Base-by-base conservation (phyloP, 2,888 invertebrate species). In the Geophilus truncorum region DNA sequence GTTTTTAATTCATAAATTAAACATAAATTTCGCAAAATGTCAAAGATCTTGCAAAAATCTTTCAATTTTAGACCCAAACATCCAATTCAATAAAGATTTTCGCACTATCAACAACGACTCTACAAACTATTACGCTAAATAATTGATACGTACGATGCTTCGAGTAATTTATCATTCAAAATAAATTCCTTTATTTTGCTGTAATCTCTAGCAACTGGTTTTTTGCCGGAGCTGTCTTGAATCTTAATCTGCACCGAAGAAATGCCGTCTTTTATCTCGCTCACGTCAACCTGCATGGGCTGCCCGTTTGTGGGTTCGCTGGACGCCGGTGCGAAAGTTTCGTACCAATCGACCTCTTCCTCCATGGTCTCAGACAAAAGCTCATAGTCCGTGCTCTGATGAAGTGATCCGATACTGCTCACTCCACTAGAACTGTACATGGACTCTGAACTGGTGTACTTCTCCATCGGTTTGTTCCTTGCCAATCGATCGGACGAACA, bases 401-500 rank as follows among this genome's bases (percentile, higher is more conserved):
- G 87, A 21, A 88, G 84, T 1, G 88, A 88, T 15, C 86, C 86
- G 3, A 87, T 87, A 9, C 88, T 88, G 70, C 87, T 87, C 3
- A 88, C 88, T 10, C 88, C 88, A 82, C 88, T 88, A 25, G 88
- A 88, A 82, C 87, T 87, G 80, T 86, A 87, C 81, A 87, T 85
- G 7, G 88, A 88, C 83, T 88, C 88, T 6, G 86, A 84, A 82
- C 86, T 87, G 81, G 85, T 83, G 75, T 85, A 84, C 83, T 86
- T 86, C 77, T 83, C 84, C 79, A 84, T 84, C n/a, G 85, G 83
- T 75, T 84, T 82, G 80, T 84, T 82, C 51, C 82, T 81, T 51
- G 40, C 40, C 51, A 81, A 40, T 18, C 77, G 75, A 10, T 30
- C 57, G n/a, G n/a, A n/a, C 18, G 23, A 23, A 21, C 40, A 30